Conservation (phyloP, 2,888 invertebrate genomes). For the Pantelozetes paolii region DNA sequence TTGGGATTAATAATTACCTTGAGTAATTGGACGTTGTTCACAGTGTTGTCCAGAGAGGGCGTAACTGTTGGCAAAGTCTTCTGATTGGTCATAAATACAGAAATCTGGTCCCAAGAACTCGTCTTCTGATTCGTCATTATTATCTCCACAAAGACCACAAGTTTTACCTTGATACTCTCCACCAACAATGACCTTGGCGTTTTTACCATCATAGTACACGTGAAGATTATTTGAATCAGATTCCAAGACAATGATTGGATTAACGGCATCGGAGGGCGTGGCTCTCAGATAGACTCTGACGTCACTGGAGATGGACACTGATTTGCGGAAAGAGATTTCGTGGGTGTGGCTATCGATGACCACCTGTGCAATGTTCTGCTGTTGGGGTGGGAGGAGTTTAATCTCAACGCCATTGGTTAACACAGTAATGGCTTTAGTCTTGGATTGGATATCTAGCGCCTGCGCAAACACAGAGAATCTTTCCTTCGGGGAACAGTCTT, state of each 20-base stretch:
- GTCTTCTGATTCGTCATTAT: constrained; percentile 44
- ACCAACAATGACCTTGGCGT: constrained; percentile 43
- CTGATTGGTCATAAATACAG: constrained; percentile 40
- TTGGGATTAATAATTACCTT: no score
- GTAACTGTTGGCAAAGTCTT: constrained; percentile 44
- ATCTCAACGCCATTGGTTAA: constrained; percentile 35
- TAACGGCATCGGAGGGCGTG: constrained; percentile 6
- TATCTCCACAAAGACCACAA: constrained; percentile 47
- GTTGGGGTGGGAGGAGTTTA: constrained; percentile 40
- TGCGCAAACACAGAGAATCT: constrained; percentile 39
- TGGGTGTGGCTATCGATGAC: constrained; percentile 32
- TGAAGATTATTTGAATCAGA: background rate
- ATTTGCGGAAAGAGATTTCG: constrained; percentile 7
- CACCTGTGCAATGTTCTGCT: constrained; percentile 34
- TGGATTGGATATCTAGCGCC: constrained; percentile 16
- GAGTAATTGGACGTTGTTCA: constrained; percentile 3
- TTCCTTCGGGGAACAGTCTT: constrained; percentile 40
- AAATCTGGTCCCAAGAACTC: constrained; percentile 44
- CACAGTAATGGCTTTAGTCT: constrained; percentile 39
- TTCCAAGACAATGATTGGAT: constrained; percentile 38
- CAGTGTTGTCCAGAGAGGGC: constrained; percentile 42
- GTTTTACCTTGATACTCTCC: constrained; percentile 44
- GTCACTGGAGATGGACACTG: background rate
- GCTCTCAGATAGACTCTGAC: constrained; percentile 30
- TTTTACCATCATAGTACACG: constrained; percentile 45